Evolutionary conservation across 2,797 vertebrate species (phyloP).

Genomic region (Garrulus glandarius): DNA sequence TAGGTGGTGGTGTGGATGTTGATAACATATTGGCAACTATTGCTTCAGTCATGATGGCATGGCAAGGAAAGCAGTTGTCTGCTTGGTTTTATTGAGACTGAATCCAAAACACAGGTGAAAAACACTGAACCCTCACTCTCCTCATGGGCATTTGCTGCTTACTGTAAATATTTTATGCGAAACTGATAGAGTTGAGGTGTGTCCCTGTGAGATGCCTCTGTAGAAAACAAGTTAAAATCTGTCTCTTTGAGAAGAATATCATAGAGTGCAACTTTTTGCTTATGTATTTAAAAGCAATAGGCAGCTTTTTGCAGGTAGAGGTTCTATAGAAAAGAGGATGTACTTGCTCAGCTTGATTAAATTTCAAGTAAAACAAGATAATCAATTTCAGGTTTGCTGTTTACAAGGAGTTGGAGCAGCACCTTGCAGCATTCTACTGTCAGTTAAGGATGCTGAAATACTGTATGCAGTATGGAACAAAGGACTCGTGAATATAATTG

Average conservation of each 20-base stretch:
- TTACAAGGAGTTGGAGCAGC: neutral
- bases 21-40: neutral
- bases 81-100: neutral
- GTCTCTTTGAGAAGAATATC: neutral
- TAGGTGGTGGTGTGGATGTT: neutral
- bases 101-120: neutral
- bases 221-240: constrained; percentile 42
- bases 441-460: neutral
- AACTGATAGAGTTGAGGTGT: neutral
- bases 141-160: neutral
- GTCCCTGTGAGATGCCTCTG: neutral
- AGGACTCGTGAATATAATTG: neutral
- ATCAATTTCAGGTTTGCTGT: neutral
- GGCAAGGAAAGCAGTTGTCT: neutral
- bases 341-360: neutral
- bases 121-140: neutral
- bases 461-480: neutral
- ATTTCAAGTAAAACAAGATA: neutral
- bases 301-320: neutral
- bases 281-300: neutral
- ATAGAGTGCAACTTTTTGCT: neutral
- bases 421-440: neutral
- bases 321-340: neutral
- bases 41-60: neutral
- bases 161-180: neutral